phyloP scores from a whole-genome alignment of 2,113 vertebrate species.

The Pogonocichla stellata region DNA sequence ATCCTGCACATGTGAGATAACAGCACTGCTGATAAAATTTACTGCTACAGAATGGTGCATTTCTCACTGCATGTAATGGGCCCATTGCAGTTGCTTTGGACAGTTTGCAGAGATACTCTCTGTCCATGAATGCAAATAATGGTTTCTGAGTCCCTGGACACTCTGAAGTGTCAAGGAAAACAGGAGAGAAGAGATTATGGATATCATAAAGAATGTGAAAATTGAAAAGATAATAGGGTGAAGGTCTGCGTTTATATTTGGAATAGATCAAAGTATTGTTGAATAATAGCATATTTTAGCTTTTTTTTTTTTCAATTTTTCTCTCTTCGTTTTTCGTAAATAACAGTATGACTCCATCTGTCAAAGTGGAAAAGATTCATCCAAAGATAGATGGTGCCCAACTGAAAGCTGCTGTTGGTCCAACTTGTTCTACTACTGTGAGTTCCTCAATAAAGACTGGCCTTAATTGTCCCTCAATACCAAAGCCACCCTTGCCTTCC shows the following conservation, averaged over 20 bases:
- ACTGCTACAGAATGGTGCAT: neutral
- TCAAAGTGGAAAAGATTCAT: slow-evolving; percentile 96
- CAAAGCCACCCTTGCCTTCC: slow-evolving; percentile 97
- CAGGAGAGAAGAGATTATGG: neutral
- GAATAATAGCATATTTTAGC: neutral
- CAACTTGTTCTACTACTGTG: slow-evolving; percentile 93
- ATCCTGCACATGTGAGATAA: neutral
- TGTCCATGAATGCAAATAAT: neutral
- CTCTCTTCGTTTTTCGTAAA: slow-evolving; percentile 37
- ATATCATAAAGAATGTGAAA: neutral
- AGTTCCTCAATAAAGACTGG: slow-evolving; percentile 96
- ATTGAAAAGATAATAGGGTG: neutral
- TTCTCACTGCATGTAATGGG: neutral
- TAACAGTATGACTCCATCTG: slow-evolving; percentile 87
- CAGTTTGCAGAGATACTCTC: neutral
- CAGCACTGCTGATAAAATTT: neutral
- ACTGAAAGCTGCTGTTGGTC: slow-evolving; percentile 85
- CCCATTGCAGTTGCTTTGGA: neutral
- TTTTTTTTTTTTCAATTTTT: neutral
- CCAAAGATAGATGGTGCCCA: slow-evolving; percentile 88
- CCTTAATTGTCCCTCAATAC: slow-evolving; percentile 99
- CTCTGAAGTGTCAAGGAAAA: neutral
- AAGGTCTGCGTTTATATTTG: neutral
- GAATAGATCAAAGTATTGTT: neutral
- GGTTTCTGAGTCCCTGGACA: neutral